These are phyloP conservation scores for Alcedo atthis DNA, from an alignment of 2,797 vertebrate genomes.

Conservation along the genomic window DNA sequence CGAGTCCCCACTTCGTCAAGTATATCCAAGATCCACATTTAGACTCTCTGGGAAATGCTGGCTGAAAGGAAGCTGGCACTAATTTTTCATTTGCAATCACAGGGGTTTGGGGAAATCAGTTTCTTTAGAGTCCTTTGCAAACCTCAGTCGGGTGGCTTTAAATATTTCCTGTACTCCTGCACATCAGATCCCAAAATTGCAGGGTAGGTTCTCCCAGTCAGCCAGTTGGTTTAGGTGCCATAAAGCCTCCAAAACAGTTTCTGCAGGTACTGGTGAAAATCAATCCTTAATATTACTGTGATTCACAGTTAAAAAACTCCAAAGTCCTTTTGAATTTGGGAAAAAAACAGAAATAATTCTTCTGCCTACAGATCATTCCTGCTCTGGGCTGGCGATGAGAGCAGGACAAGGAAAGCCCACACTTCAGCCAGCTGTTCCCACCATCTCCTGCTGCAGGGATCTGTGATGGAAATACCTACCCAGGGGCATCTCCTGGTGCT, in stretches of 20 bases:
- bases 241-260: background rate
- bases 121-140: conserved; percentile 26
- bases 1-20: background rate
- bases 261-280: background rate
- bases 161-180: conserved; percentile 3
- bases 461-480: fast-evolving
- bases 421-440: background rate
- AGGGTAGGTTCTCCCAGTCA: background rate
- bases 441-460: fast-evolving
- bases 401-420: fast-evolving
- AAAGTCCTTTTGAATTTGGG: background rate
- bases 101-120: background rate
- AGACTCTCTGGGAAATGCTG: background rate
- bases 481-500: background rate
- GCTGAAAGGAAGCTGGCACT: background rate
- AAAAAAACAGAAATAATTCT: background rate
- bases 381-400: background rate
- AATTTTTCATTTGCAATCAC: background rate
- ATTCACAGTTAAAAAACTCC: background rate
- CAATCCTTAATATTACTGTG: background rate
- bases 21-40: background rate
- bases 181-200: background rate
- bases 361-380: background rate
- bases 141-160: background rate
- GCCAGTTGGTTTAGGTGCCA: background rate